Evolutionary conservation across 1,140 invertebrate species (phyloP), one percentile per base, ranked within the genome.

Genomic region (Lasaia peninsularis): DNA sequence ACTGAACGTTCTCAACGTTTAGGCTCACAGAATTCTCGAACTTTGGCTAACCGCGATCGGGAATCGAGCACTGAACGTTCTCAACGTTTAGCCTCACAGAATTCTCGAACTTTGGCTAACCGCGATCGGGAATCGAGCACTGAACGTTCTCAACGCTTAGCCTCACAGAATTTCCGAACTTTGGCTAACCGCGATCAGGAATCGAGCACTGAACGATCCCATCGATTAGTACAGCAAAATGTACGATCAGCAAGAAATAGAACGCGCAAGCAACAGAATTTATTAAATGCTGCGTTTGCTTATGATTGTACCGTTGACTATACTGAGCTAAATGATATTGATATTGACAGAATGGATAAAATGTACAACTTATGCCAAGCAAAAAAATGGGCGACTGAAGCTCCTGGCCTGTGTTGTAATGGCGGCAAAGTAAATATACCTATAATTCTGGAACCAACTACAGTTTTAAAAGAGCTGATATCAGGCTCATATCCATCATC

Each of bases 331-430:
- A 54, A 63, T 61, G 50, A 60, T 59, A 57, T 60, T 57, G 53
- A 60, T 63, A 68, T 69, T 62, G 62, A 62, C 28, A 56, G 60
- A 65, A 65, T 69, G 60, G 31, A 63, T 65, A 67, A 63, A 57
- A 67, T 59, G 59, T 67, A 61, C 56, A 56, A 61, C 52, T 56
- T 48, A 55, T 67, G 60, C 52, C 58, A 57, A 63, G 61, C 58
- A 61, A 60, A 58, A 58, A 67, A 67, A 63, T 67, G 60, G 65
- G 37, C 48, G 32, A 44, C 58, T 54, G 62, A 60, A 65, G 9
- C 54, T 65, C 58, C 58, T 65, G 62, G 55, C 37, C 40, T 60
- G 48, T 60, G 58, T 60, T 65, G 54, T 65, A 60, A 40, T 65
- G 54, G 57, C 50, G 64, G 57, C 50, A 67, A 62, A 65, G 56